Evolutionary conservation across 1,140 invertebrate genomes (phyloP).

Genomic region (Pseudomyrmex gracilis): DNA sequence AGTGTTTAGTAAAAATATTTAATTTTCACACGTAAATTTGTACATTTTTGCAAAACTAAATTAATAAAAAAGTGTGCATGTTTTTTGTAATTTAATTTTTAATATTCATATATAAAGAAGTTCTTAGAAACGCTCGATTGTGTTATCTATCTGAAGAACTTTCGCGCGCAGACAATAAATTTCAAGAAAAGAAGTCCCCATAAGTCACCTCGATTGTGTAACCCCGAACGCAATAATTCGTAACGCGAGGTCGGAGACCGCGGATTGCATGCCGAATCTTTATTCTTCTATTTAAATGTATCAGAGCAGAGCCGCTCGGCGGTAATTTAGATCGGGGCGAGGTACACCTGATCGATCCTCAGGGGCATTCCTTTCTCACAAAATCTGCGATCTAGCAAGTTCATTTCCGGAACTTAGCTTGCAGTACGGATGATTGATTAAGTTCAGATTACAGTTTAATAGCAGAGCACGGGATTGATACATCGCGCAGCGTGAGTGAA

Average conservation of each 20-base stretch:
- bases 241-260: neutral
- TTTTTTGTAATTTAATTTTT: too few species aligned
- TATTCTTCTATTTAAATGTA: constrained; percentile 53
- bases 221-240: neutral
- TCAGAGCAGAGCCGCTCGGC: neutral
- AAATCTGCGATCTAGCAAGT: constrained; percentile 57
- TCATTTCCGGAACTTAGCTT: constrained; percentile 53
- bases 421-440: constrained; percentile 59
- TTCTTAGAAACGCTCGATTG: too few species aligned
- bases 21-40: too few species aligned
- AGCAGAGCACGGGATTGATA: constrained; percentile 40
- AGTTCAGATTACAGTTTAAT: constrained; percentile 61
- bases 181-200: too few species aligned
- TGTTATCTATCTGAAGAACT: too few species aligned
- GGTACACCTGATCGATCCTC: constrained; percentile 41
- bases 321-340: constrained; percentile 20
- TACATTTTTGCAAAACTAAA: too few species aligned
- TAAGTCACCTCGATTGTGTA: too few species aligned
- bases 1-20: neutral
- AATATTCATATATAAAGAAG: too few species aligned
- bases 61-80: too few species aligned
- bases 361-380: constrained; percentile 37
- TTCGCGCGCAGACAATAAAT: too few species aligned
- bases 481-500: constrained; percentile 19
- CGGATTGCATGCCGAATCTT: neutral